Conservation (phyloP, 2,113 vertebrate species). For the Larimichthys crocea region DNA sequence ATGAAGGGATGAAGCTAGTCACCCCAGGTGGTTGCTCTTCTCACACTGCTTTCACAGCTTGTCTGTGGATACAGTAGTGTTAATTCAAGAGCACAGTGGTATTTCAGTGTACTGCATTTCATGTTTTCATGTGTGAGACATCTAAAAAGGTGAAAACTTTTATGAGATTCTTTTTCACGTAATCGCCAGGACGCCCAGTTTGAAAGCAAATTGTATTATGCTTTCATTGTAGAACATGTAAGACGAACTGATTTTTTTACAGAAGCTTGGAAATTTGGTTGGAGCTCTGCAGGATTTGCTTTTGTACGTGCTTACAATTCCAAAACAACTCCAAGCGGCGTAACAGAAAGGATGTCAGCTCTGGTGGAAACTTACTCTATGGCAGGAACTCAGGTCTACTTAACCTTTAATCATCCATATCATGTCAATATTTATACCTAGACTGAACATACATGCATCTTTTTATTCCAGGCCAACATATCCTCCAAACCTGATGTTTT, state of each 20-base stretch:
- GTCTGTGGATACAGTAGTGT: neutral
- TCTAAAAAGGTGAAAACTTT: neutral
- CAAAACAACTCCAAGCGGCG: neutral
- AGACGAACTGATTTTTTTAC: neutral
- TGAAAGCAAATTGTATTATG: neutral
- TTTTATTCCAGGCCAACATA: neutral
- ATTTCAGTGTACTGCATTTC: neutral
- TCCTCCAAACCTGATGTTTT: neutral
- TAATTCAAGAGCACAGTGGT: neutral
- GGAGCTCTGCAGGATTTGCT: neutral
- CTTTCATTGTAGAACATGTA: neutral
- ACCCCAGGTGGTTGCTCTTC: slow-evolving; percentile 35
- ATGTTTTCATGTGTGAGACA: neutral
- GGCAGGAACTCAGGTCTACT: neutral
- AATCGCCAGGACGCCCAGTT: neutral
- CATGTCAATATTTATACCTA: no score
- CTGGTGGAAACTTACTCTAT: neutral
- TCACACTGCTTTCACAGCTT: slow-evolving; percentile 1
- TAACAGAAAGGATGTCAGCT: neutral
- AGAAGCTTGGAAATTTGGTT: neutral
- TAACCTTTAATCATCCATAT: no score
- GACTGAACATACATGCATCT: neutral
- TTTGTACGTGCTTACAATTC: neutral
- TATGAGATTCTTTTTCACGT: neutral
- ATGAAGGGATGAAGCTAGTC: neutral